Evolutionary conservation across 2,888 invertebrate species (phyloP), one percentile per base, ranked within the genome.

Genomic region (Torymus texanus): DNA sequence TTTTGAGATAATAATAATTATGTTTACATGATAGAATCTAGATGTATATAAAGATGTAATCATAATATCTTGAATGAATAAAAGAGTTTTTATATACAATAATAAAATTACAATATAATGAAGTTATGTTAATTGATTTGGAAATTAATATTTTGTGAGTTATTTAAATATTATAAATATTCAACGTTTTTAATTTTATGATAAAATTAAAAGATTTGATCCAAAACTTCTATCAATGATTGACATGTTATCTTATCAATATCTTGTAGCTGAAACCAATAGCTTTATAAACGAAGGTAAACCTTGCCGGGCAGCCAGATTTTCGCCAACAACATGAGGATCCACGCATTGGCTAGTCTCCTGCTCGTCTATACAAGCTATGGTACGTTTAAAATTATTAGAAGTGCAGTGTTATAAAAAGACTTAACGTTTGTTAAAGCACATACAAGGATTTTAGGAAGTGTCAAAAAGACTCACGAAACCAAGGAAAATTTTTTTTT

Each of bases 211-310:
- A 41, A 41, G 41, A 61, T 71, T 14, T 61, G 18, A 53, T 74
- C 56, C 51, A 4, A 65, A 4, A 68, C 55, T 58, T 70, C n/a
- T 58, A 79, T 75, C 63, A 67, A 67, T 72, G 66, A 72, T 71
- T 67, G 41, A 50, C 68, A 74, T 59, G 55, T 80, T 77, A 80
- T 80, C 80, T 82, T 80, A 80, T 80, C 80, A 59, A 18, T 67
- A 21, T 5, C 58, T 24, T 72, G 73, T 61, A 81, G 75, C 51
- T 18, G 51, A 70, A 76, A 75, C 76, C 56, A 61, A 67, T 74
- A 29, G 78, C 84, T 84, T 85, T 87, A 87, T 86, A 87, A 87
- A 78, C 18, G 65, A 55, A 29, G 10, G 56, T 29, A 29, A 18
- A 13, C 11, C 51, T 11, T 59, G 14, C n/a, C 59, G 29, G 68